Percentiles rank a stretch among this genome's conserved stretches.
Evolutionary conservation across 2,797 vertebrate species (phyloP).

Genomic region (Sebastes minor): DNA sequence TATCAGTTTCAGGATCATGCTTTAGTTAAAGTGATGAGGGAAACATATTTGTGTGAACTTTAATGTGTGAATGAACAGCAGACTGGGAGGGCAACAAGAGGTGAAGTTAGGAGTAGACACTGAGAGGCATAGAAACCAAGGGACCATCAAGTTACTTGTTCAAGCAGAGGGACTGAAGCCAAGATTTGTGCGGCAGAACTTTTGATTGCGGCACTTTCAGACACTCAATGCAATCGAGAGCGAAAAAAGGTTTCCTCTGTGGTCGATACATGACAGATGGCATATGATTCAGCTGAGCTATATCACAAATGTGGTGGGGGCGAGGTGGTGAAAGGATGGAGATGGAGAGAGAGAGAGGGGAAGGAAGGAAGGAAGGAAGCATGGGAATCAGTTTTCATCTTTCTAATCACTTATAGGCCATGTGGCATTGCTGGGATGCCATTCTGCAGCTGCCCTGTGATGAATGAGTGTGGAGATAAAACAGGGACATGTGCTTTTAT

Average conservation of each 20-base stretch:
- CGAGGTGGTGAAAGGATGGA: constrained; percentile 21
- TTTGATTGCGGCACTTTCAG: constrained; percentile 47
- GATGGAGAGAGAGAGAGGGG: not conserved
- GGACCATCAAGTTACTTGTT: constrained; percentile 67
- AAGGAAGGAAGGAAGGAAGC: not conserved
- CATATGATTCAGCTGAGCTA: constrained; percentile 41
- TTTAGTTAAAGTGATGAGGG: constrained; percentile 15
- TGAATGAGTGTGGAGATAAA: constrained; percentile 18
- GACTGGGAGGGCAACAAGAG: constrained; percentile 5
- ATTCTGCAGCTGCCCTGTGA: constrained; percentile 28
- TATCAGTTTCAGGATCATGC: constrained; percentile 26
- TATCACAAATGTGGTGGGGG: constrained; percentile 20
- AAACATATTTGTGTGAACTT: constrained; percentile 12
- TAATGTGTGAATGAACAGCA: constrained; percentile 16
- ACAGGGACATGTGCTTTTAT: not conserved
- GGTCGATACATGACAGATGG: constrained; percentile 63
- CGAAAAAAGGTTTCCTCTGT: constrained; percentile 43
- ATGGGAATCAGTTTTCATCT: constrained; percentile 46
- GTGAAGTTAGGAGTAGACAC: constrained; percentile 23
- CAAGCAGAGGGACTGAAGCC: constrained; percentile 25
- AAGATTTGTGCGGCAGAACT: constrained; percentile 45
- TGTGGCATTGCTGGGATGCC: constrained; percentile 37
- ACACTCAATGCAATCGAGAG: constrained; percentile 31
- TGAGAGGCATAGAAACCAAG: constrained; percentile 50
- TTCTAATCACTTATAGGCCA: constrained; percentile 42